Conservation (phyloP, 2,113 vertebrate species). For the Neotragus moschatus region DNA sequence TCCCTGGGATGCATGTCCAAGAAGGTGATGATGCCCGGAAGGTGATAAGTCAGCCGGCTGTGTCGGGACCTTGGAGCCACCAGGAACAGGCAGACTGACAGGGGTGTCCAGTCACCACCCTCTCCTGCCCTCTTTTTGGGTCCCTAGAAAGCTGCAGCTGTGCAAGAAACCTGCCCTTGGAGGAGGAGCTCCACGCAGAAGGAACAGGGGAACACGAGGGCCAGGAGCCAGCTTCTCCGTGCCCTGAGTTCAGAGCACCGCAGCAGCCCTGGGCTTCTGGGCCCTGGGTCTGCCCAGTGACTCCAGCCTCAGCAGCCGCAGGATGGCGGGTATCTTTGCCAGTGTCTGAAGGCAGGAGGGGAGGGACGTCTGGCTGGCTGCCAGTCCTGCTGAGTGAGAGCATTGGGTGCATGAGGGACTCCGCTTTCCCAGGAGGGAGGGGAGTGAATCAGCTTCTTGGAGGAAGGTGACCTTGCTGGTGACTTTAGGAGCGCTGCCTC, state of each 20-base stretch:
- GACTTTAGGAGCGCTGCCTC: background rate
- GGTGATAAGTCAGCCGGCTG: background rate
- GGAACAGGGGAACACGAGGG: no score
- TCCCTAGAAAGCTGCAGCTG: no score
- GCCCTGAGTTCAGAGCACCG: background rate
- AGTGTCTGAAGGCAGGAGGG: background rate
- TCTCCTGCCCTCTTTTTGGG: background rate
- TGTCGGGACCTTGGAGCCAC: background rate
- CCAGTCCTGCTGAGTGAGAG: background rate
- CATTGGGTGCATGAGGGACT: background rate
- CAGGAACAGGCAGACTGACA: background rate
- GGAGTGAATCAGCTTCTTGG: background rate
- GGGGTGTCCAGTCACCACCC: background rate
- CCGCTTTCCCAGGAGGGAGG: background rate
- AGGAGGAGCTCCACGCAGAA: background rate
- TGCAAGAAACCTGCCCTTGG: background rate
- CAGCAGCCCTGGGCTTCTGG: background rate
- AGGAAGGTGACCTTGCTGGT: background rate
- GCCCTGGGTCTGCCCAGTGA: background rate
- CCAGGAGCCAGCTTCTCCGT: background rate
- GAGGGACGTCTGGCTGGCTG: background rate
- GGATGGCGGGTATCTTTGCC: background rate
- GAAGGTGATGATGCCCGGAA: background rate
- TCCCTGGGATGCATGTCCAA: background rate
- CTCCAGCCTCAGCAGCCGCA: background rate